phyloP scores from a whole-genome alignment of 2,888 invertebrate species.

The Tachina lurida region DNA sequence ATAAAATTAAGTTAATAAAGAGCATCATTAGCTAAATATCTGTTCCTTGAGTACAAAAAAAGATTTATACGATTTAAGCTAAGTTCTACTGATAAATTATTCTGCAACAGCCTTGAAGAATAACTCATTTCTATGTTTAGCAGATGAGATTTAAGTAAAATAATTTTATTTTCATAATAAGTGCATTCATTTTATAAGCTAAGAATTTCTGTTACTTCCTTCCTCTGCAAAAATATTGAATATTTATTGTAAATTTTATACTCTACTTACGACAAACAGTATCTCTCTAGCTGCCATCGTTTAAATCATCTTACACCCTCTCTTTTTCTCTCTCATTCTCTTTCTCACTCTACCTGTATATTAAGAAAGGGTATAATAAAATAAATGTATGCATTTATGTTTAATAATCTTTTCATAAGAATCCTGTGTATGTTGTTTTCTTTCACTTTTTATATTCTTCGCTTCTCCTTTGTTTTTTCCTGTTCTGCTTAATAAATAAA shows the following conservation, averaged over 20 bases:
- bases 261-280: conserved; percentile 47
- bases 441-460: background rate
- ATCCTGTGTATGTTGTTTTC: conserved; percentile 45
- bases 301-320: conserved; percentile 14
- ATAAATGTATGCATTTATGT: conserved; percentile 38
- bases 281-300: conserved; percentile 21
- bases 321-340: conserved; percentile 17
- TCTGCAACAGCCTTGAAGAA: background rate
- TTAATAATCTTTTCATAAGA: conserved; percentile 59
- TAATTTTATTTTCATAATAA: conserved; percentile 19
- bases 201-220: background rate
- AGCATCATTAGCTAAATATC: no score
- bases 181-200: conserved; percentile 32
- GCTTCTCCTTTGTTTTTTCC: conserved; percentile 19
- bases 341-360: background rate
- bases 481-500: conserved; percentile 63
- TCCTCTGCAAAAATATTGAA: conserved; percentile 20
- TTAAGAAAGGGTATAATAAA: conserved; percentile 1
- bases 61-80: background rate
- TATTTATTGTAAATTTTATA: conserved; percentile 63
- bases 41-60: background rate
- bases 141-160: conserved; percentile 8
- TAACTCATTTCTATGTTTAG: background rate
- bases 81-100: background rate
- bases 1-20: no score